These are phyloP conservation scores for Lomographa bimaculata DNA, from an alignment of 2,888 invertebrate species.

Conservation along the genomic window DNA sequence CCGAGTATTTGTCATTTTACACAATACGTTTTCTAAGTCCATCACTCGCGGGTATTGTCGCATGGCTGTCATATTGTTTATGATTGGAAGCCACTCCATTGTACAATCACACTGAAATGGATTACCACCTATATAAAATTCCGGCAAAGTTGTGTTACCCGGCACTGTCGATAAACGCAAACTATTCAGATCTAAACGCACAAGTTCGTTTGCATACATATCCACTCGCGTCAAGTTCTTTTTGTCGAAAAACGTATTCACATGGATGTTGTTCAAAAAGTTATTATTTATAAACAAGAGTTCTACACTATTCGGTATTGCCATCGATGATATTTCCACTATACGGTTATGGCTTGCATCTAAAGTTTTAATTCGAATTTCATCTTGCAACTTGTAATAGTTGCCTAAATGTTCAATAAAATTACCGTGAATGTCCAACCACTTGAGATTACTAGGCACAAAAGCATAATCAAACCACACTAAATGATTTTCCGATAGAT, in stretches of 20 bases:
- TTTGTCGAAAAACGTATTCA: slow-evolving; percentile 94
- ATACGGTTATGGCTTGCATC: slow-evolving; percentile 96
- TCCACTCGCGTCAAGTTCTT: slow-evolving; percentile 93
- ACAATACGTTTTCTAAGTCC: slow-evolving; percentile 94
- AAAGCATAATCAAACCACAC: slow-evolving; percentile 97
- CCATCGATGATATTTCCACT: slow-evolving; percentile 90
- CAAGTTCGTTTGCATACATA: slow-evolving; percentile 94
- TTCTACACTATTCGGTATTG: slow-evolving; percentile 95
- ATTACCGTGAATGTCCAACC: slow-evolving; percentile 95
- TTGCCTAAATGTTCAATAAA: slow-evolving; percentile 94
- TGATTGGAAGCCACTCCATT: slow-evolving; percentile 97
- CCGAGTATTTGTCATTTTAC: slow-evolving; percentile 92
- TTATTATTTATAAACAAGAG: slow-evolving; percentile 95
- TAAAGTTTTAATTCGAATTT: slow-evolving; percentile 91
- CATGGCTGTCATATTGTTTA: slow-evolving; percentile 92
- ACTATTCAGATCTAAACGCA: slow-evolving; percentile 91
- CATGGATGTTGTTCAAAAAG: slow-evolving; percentile 90
- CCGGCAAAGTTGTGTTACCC: slow-evolving; percentile 89
- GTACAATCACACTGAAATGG: slow-evolving; percentile 97
- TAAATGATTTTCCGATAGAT: slow-evolving; percentile 95
- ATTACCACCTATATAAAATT: slow-evolving; percentile 96
- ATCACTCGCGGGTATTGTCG: slow-evolving; percentile 94
- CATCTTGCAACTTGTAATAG: slow-evolving; percentile 93
- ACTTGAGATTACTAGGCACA: slow-evolving; percentile 93
- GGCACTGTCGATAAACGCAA: slow-evolving; percentile 90